phyloP scores from a whole-genome alignment of 2,797 vertebrate genomes.

The Oryzias dopingdopingensis region DNA sequence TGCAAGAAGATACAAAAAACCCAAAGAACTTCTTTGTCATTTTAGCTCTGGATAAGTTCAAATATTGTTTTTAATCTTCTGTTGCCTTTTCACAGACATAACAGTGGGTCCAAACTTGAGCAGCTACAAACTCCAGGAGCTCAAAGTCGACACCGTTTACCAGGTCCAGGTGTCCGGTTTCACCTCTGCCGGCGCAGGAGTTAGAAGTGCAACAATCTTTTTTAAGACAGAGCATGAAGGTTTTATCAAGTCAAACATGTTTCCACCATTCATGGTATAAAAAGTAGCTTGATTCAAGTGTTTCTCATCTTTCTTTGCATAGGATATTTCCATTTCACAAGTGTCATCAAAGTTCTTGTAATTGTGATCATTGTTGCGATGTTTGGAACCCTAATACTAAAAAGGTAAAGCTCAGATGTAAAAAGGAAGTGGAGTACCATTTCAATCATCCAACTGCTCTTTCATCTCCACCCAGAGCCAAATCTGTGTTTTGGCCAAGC shows the following conservation, averaged over 20 bases:
- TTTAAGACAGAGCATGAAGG: conserved; percentile 60
- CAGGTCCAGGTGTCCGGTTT: conserved; percentile 77
- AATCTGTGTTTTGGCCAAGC: conserved; percentile 76
- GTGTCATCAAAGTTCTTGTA: conserved; percentile 11
- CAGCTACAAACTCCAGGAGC: conserved; percentile 55
- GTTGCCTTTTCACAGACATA: conserved; percentile 63
- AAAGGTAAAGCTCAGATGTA: conserved; percentile 36
- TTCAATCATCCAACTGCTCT: neutral
- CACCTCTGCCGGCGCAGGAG: conserved; percentile 79
- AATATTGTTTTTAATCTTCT: neutral
- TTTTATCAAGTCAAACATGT: conserved; percentile 6
- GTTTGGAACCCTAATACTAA: conserved; percentile 42
- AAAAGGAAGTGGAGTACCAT: no score
- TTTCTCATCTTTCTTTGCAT: neutral
- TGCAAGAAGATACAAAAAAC: neutral
- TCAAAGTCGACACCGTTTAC: conserved; percentile 71
- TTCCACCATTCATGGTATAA: neutral
- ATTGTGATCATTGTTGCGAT: conserved; percentile 33
- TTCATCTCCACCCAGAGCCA: conserved; percentile 64
- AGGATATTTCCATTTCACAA: conserved; percentile 9
- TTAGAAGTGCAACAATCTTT: conserved; percentile 44
- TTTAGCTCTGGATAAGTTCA: neutral
- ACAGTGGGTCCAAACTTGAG: conserved; percentile 59
- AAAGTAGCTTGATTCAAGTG: neutral
- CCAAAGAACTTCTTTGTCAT: neutral